Base-by-base conservation (phyloP, 1,140 invertebrate genomes). In the Nixonia krombeini region DNA sequence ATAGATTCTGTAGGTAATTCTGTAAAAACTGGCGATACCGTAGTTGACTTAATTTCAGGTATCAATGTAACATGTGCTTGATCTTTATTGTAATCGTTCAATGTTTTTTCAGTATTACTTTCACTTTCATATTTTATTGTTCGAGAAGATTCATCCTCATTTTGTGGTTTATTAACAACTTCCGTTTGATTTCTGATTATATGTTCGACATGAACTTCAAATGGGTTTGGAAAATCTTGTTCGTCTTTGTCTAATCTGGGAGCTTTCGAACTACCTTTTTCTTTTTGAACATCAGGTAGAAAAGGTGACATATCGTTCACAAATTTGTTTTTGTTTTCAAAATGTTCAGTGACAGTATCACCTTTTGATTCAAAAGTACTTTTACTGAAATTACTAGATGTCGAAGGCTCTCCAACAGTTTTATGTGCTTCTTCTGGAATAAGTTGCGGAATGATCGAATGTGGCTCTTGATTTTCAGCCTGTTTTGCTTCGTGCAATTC, bases 301-400 rank as follows among this genome's bases (percentile, higher is more conserved):
- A 88, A 91, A 12, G 89, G 89, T 53, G 88, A 89, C 88, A 90
- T 90, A 64, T 89, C 86, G 6, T 82, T 75, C 15, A 21, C 10
- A 15, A 73, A 50, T 41, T 75, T 77, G 21, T 80, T 72, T 3
- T 76, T 68, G 2, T 37, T 16, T 31, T 12, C 10, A 26, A 9
- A 18, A n/a, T n/a, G 1, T 25, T 53, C 40, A 13, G 37, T 23
- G 5, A 33, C 26, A 28, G 16, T 18, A 9, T 8, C 8, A 23
- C 0, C 12, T 18, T 45, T 42, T 12, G 49, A 21, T 23, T 68
- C 47, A 8, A 26, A n/a, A 8, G 9, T 7, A 18, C 18, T n/a
- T n/a, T n/a, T n/a, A n/a, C n/a, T n/a, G n/a, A n/a, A n/a, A n/a
- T n/a, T n/a, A n/a, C n/a, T n/a, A 33, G 12, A 33, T 13, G 31